These are phyloP conservation scores for Xylocampa areola DNA, from an alignment of 2,888 invertebrate species.

Conservation along the genomic window DNA sequence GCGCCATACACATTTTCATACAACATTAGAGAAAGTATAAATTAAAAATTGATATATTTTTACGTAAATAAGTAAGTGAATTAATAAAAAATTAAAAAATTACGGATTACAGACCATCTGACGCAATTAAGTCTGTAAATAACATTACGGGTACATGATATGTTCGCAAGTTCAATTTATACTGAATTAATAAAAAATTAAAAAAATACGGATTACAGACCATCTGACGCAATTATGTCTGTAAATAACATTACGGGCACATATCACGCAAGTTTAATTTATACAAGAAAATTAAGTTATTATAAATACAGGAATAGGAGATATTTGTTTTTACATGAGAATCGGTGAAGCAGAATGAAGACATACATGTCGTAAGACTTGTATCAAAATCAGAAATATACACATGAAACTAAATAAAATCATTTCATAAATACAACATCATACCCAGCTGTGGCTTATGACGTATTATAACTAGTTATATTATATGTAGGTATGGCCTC, in stretches of 20 bases:
- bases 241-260: not conserved
- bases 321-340: too few relatives aligned
- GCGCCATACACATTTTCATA: too few relatives aligned
- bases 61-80: too few relatives aligned
- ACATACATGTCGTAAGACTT: too few relatives aligned
- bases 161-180: not conserved
- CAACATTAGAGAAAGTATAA: too few relatives aligned
- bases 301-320: too few relatives aligned
- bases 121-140: not conserved
- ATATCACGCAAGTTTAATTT: slow-evolving; percentile 2
- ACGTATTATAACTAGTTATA: not conserved
- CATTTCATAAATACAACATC: too few relatives aligned
- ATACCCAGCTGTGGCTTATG: too few relatives aligned
- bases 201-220: not conserved
- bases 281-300: not conserved
- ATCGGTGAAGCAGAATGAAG: too few relatives aligned
- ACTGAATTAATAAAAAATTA: not conserved
- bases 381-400: too few relatives aligned
- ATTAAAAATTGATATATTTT: too few relatives aligned
- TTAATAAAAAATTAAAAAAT: not conserved
- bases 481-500: not conserved
- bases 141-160: not conserved
- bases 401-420: too few relatives aligned
- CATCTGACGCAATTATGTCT: not conserved
- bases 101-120: not conserved